phyloP scores from a whole-genome alignment of 2,888 invertebrate genomes.

The Drosophila colorata region DNA sequence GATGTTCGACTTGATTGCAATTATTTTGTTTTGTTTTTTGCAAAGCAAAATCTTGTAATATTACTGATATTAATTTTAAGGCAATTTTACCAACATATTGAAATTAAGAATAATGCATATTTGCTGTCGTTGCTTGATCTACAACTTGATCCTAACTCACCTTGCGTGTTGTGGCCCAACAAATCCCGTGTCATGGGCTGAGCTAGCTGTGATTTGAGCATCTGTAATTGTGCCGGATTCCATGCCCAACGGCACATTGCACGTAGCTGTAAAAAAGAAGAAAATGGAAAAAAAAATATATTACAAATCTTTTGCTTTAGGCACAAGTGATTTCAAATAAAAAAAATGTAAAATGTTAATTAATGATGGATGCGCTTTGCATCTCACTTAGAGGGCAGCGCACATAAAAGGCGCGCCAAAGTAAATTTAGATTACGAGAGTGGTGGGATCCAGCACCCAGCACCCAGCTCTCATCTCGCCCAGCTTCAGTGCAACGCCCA shows the following conservation, averaged over 20 bases:
- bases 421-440: constrained; percentile 59
- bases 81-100: too few species aligned
- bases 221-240: constrained; percentile 92
- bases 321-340: constrained; percentile 17
- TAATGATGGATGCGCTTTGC: constrained; percentile 48
- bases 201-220: constrained; percentile 92
- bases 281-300: constrained; percentile 17
- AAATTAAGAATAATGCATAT: not conserved
- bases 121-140: not conserved
- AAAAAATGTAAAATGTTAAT: constrained; percentile 42
- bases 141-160: constrained; percentile 85
- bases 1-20: too few species aligned
- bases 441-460: not conserved
- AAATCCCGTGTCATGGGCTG: constrained; percentile 92
- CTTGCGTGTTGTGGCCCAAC: constrained; percentile 94
- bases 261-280: constrained; percentile 87
- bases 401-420: constrained; percentile 2
- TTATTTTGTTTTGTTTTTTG: too few species aligned
- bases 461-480: not conserved
- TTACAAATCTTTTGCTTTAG: constrained; percentile 17
- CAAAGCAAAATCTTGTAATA: too few species aligned
- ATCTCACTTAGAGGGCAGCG: constrained; percentile 2
- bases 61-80: too few species aligned
- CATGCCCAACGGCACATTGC: constrained; percentile 91
- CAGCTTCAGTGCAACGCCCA: constrained; percentile 47